Evolutionary conservation across 2,888 invertebrate species (phyloP), one percentile per base, ranked within the genome.

Genomic region (Drosophila prolongata): DNA sequence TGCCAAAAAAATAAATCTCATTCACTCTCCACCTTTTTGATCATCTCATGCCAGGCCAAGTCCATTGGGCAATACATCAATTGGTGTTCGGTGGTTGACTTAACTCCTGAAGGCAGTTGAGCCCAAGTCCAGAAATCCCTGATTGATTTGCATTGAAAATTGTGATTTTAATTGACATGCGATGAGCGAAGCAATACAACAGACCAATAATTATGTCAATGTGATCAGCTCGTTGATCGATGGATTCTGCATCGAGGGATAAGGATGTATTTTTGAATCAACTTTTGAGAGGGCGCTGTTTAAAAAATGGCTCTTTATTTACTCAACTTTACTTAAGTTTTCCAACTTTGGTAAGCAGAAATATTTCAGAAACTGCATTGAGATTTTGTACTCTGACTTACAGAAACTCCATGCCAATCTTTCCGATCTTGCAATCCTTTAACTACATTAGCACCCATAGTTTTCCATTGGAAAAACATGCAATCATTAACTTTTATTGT

Each of bases 81-180:
- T 56, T 69, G 68, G 68, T 71, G n/a, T 57, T 82, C 57, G 61
- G 72, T 46, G 60, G 52, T 52, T 69, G 52, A 71, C 61, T 49
- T 53, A 27, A n/a, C 53, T 40, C 16, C 43, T 52, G 52, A 57
- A 16, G 30, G 46, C 16, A 50, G 57, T 13, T 43, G 19, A 35
- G 71, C 44, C 62, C 35, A 46, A 60, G 73, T 69, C 68, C 73
- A 89, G 69, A 40, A 55, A 56, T 42, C 79, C 70, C 87, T 91
- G 92, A 92, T 92, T 91, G 92, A 91, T 92, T 91, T 89, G 88
- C 90, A 90, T 90, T 64, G 78, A 82, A 87, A 78, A 89, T 88
- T 81, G 79, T 68, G 72, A 80, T 77, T 78, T 69, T 75, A 81
- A 84, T 75, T 89, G 85, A 87, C 84, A 87, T 78, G 43, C 40